A percentile compares a stretch with the other conserved stretches of the same genome.
Evolutionary conservation across 2,113 vertebrate species (phyloP).

Genomic region (Maccullochella peelii): DNA sequence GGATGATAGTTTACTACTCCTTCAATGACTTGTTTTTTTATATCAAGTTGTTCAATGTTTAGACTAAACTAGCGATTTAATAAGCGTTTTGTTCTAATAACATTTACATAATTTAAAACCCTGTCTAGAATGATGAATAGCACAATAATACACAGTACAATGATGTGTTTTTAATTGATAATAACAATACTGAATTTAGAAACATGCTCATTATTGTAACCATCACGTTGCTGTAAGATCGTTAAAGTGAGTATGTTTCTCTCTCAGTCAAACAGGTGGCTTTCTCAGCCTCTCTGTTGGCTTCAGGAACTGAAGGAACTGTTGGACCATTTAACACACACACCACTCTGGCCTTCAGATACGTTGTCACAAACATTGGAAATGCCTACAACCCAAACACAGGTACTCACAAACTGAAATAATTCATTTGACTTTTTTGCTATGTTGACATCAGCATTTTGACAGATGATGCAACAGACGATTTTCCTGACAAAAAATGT

Average conservation of each 20-base stretch:
- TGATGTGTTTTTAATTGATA: neutral
- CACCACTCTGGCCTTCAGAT: conserved; percentile 31
- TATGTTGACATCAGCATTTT: neutral
- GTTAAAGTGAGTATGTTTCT: neutral
- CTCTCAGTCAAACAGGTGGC: conserved; percentile 55
- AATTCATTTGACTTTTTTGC: neutral
- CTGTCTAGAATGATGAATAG: neutral
- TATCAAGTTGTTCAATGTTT: neutral
- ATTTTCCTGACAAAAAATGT: neutral
- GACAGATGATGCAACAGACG: neutral
- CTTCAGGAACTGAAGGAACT: fast-evolving
- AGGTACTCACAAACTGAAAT: conserved; percentile 22
- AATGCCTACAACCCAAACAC: conserved; percentile 55
- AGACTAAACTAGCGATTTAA: too few species aligned
- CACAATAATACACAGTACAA: neutral
- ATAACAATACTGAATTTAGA: neutral
- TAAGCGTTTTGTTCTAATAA: neutral
- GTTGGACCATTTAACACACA: conserved; percentile 28
- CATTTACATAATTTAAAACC: neutral
- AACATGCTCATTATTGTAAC: neutral
- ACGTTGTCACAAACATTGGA: conserved; percentile 44
- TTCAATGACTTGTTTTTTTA: neutral
- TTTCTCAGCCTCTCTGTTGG: conserved; percentile 55
- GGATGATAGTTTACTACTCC: neutral
- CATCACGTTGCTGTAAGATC: neutral